Evolutionary conservation across 2,888 invertebrate genomes (phyloP).

Genomic region (Meteorus colon): DNA sequence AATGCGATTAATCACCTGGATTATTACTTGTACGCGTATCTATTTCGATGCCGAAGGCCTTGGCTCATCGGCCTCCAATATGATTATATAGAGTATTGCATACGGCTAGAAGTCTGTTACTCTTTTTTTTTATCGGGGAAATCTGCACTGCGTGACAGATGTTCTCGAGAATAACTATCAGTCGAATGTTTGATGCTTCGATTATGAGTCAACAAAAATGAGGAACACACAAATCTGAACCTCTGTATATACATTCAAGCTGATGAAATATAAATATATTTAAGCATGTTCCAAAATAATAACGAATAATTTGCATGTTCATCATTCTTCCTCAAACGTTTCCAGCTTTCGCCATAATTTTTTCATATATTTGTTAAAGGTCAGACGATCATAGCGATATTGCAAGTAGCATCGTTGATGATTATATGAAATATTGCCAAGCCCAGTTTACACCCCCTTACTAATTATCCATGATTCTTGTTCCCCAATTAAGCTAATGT

Average conservation of each 20-base stretch:
- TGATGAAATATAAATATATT: slow-evolving; percentile 49
- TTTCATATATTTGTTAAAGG: slow-evolving; percentile 31
- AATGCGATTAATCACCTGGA: slow-evolving; percentile 35
- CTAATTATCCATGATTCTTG: background rate
- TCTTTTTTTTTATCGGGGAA: slow-evolving; percentile 11
- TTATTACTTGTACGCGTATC: slow-evolving; percentile 40
- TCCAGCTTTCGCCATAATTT: background rate
- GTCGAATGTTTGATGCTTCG: slow-evolving; percentile 53
- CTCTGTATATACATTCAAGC: slow-evolving; percentile 57
- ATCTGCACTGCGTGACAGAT: slow-evolving; percentile 16
- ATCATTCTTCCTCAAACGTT: background rate
- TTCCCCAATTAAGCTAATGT: slow-evolving; percentile 72
- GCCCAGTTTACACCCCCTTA: slow-evolving; percentile 59
- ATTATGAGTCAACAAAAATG: slow-evolving; percentile 42
- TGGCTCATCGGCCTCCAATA: slow-evolving; percentile 32
- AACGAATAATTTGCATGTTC: background rate
- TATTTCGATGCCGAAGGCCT: slow-evolving; percentile 44
- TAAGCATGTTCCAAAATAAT: slow-evolving; percentile 45
- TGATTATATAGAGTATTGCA: slow-evolving; percentile 17
- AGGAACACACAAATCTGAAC: slow-evolving; percentile 44
- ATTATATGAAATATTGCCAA: slow-evolving; percentile 57
- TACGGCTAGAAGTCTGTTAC: slow-evolving; percentile 19
- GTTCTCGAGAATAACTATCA: slow-evolving; percentile 1
- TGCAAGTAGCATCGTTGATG: slow-evolving; percentile 20
- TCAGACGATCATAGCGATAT: slow-evolving; percentile 38